phyloP scores from a whole-genome alignment of 1,140 invertebrate genomes.

The Chelonus insularis region DNA sequence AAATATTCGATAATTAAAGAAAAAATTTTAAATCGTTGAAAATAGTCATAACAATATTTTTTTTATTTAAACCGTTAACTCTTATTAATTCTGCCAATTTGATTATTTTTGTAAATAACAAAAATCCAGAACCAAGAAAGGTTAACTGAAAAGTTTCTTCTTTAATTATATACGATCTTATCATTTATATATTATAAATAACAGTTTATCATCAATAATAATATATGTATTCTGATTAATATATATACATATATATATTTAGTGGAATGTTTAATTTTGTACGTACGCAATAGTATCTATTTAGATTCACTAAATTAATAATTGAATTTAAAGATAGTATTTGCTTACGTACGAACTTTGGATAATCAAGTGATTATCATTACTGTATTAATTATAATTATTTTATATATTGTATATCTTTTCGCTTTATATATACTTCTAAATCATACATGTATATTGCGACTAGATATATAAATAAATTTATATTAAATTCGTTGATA shows the following conservation, averaged over 20 bases:
- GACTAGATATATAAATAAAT: slow-evolving; percentile 8
- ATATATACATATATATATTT: slow-evolving; percentile 10
- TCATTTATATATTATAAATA: no score
- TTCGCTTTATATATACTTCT: slow-evolving; percentile 13
- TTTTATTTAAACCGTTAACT: no score
- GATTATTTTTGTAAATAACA: no score
- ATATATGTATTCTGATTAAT: slow-evolving; percentile 15
- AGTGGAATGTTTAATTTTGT: slow-evolving; percentile 32
- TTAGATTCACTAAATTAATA: slow-evolving; percentile 4
- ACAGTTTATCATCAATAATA: slow-evolving; percentile 15
- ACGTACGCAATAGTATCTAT: slow-evolving; percentile 28
- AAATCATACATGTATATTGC: background rate
- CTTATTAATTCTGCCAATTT: no score
- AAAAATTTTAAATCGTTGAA: no score
- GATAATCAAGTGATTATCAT: background rate
- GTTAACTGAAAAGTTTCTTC: no score
- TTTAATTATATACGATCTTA: no score
- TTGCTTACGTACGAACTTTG: slow-evolving; percentile 32
- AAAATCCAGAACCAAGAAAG: no score
- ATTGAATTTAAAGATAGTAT: slow-evolving; percentile 18
- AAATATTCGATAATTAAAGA: no score
- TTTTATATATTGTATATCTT: slow-evolving; percentile 7
- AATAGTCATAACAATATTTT: no score
- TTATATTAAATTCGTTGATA: no score
- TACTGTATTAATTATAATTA: background rate